Evolutionary conservation across 2,113 vertebrate species (phyloP), one percentile per base, ranked within the genome.

Genomic region (Etheostoma spectabile): DNA sequence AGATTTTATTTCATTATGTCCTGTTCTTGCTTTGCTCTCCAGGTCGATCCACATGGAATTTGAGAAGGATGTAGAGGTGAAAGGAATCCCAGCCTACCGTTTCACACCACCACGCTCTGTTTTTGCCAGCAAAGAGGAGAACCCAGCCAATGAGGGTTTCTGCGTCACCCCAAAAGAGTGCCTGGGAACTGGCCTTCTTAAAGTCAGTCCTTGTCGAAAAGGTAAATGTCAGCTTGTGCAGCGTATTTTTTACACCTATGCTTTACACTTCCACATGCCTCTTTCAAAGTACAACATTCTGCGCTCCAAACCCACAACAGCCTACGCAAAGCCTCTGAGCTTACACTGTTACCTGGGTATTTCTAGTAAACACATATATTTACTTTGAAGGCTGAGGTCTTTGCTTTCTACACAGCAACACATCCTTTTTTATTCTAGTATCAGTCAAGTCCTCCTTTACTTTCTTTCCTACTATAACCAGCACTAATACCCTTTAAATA

Each of bases 101-200:
- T 99, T 97, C 67, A 95, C 94, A 7, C 95, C 97, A 0, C 98
- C 98, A 0, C 80, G 83, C 22, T 96, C 94, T 60, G 94, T 97
- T 1, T 88, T 99, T 64, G 97, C 97, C 90, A 99, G 97, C 82
- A 91, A 88, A 0, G 94, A 95, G 0, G 93, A 96, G 67, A 98
- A 97, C 75, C 96, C 97, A 0, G 96, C 93, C 78, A 99, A 99
- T 0, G 93, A 95, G 8, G 98, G 98, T 0, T 99, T 99, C 95
- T 99, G 98, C 8, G 73, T 97, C 55, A 96, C 94, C 0, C 81
- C 93, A 0, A 80, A 94, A 0, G 95, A 98, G 82, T 99, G 98
- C 91, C 93, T 97, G 55, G 96, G 96, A 63, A 94, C 98, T 0
- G 98, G 98, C 0, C 93, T 99, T 24, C 93, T 99, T 52, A 97